A percentile compares a stretch with the other conserved stretches of the same genome.
Evolutionary conservation across 2,797 vertebrate genomes (phyloP).

Genomic region (Acipenser transmontanus): DNA sequence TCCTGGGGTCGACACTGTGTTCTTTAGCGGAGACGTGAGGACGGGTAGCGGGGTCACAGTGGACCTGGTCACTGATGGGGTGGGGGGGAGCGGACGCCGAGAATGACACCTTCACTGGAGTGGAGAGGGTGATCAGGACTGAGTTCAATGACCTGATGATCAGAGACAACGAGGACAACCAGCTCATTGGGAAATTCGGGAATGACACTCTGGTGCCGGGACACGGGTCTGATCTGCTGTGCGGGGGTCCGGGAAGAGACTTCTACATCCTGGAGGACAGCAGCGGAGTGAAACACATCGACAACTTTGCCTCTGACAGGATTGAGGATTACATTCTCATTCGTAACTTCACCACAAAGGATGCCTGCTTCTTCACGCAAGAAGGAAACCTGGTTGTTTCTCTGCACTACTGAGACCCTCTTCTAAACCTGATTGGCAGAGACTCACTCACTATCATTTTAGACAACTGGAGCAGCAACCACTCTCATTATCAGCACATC

Average conservation of each 20-base stretch:
- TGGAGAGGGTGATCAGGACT: conserved; percentile 15
- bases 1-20: conserved; percentile 14
- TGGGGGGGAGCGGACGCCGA: conserved; percentile 16
- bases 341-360: conserved; percentile 8
- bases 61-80: conserved; percentile 6
- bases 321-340: conserved; percentile 13
- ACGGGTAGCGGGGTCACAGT: conserved; percentile 18
- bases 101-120: conserved; percentile 6
- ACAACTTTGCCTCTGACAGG: conserved; percentile 17
- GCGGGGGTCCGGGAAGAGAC: conserved; percentile 16
- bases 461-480: conserved; percentile 13
- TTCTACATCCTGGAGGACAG: conserved; percentile 15
- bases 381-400: conserved; percentile 14
- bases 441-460: conserved; percentile 10
- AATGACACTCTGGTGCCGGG: conserved; percentile 19
- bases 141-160: conserved; percentile 17
- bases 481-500: conserved; percentile 14
- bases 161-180: conserved; percentile 17
- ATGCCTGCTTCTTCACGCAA: conserved; percentile 17
- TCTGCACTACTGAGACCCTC: conserved; percentile 4
- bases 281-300: conserved; percentile 19
- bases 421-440: conserved; percentile 7
- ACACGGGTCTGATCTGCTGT: conserved; percentile 14
- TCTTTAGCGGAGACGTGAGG: conserved; percentile 21
- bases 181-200: conserved; percentile 16